Base-by-base conservation (phyloP, 2,888 invertebrate genomes). In the Chrysodeixis includens region DNA sequence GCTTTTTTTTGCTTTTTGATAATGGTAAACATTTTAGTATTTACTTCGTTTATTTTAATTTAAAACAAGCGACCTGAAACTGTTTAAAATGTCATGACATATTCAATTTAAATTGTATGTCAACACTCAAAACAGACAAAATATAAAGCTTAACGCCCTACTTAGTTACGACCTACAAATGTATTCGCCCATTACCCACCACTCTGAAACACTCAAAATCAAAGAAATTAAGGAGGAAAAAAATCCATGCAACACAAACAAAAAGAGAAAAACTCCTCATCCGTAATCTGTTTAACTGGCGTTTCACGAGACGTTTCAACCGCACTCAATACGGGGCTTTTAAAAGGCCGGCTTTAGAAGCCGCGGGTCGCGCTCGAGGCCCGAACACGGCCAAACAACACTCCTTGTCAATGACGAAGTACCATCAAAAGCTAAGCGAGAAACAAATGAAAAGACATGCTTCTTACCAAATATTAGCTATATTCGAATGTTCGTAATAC, bases 271-370 rank as follows among this genome's bases (percentile, higher is more conserved):
- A 79, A 61, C 72, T 79, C 76, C 77, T 83, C 81, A 81, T 69
- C 82, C 83, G 77, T 83, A 85, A 86, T 84, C 83, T 85, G 74
- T 79, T 84, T 83, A 78, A 83, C 78, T 82, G 77, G 78, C 81
- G 78, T 83, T 85, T 83, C 82, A 76, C 69, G 69, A 74, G 78
- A 77, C 81, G 77, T 84, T 77, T 78, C 73, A 76, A 80, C 81
- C 80, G 78, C 82, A 80, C 86, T 83, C 84, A 83, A 85, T 85
- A 77, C 74, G 61, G 32, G 66, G 75, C 74, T 69, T 81, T 81
- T 80, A 66, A 76, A 82, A 75, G 76, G 63, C 51, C 59, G 56
- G 71, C 82, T 74, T 82, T 79, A 74, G 69, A 78, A 66, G 61
- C 64, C 67, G 62, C 46, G 59, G 61, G 67, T 70, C 74, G 62